A percentile compares a stretch with the other conserved stretches of the same genome.
These are phyloP conservation scores for Sinocyclocheilus maitianheensis DNA, from an alignment of 2,113 vertebrate species.

Conservation along the genomic window DNA sequence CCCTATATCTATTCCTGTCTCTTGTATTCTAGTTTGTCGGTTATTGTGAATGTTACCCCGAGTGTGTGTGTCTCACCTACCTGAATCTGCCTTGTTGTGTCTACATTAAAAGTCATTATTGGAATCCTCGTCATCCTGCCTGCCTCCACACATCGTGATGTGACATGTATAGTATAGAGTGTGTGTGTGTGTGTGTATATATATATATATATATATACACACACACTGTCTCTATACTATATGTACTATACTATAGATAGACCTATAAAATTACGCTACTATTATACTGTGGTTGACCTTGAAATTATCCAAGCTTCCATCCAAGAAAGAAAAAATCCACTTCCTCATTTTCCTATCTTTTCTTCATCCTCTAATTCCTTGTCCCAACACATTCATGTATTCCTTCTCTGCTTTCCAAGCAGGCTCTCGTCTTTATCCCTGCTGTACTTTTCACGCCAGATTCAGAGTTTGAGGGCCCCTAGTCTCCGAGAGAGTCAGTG, in stretches of 20 bases:
- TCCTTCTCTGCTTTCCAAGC: constrained; percentile 21
- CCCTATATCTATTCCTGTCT: too few relatives aligned
- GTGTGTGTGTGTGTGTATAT: too few relatives aligned
- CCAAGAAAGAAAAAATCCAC: background rate
- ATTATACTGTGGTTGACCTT: constrained; percentile 5
- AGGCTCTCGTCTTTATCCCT: constrained; percentile 30
- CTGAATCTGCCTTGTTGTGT: too few relatives aligned
- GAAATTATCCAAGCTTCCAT: background rate
- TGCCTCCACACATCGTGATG: too few relatives aligned
- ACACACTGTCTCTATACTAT: background rate
- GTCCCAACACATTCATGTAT: background rate
- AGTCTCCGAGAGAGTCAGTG: constrained; percentile 13
- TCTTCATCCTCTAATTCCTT: background rate
- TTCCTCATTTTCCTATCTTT: background rate
- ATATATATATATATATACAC: too few relatives aligned
- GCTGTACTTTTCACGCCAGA: constrained; percentile 29
- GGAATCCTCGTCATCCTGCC: too few relatives aligned
- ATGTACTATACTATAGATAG: background rate
- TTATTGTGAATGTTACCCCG: too few relatives aligned
- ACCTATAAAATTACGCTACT: background rate
- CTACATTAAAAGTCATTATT: too few relatives aligned
- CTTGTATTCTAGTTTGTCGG: too few relatives aligned
- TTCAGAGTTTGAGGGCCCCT: constrained; percentile 14
- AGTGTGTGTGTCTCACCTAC: too few relatives aligned
- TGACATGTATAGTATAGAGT: too few relatives aligned